Evolutionary conservation across 1,140 invertebrate genomes (phyloP), one percentile per base, ranked within the genome.

Genomic region (Phocides pigmalion): DNA sequence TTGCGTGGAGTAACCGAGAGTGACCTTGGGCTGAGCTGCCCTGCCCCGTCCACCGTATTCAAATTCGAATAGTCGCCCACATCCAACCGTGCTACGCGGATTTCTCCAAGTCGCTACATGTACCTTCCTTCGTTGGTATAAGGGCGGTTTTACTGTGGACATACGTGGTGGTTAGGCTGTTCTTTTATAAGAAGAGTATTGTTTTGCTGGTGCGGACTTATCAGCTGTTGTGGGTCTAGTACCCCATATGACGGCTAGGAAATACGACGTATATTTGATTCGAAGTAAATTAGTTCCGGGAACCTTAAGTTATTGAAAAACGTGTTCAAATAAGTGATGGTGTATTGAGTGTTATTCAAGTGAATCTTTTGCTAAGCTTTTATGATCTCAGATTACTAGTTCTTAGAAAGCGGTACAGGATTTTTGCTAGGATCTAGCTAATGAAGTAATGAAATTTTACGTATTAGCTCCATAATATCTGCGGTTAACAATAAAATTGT

Each of bases 211-310:
- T 79, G 69, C 74, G 80, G 83, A 82, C 84, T 84, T 79, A 82
- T 87, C 87, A 90, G 87, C 87, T 90, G 86, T 88, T 86, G 70
- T 65, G 70, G 76, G 66, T 72, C 81, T 87, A 84, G 85, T 90
- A 76, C 71, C 76, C 69, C 75, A 71, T 75, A 70, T 79, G 74
- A 54, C 68, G 70, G 65, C 74, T 78, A 56, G 35, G 66, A 64
- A 78, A 62, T 56, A 78, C 68, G 79, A 87, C 87, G 87, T 87
- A 79, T 77, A 25, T 17, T 51, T 65, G 19, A 16, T 58, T 17
- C 22, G 22, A 32, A 20, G 1, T 42, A 25, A 14, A 15, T 56
- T 25, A 2, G 6, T 42, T 42, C 16, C 14, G 0, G 9, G n/a
- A n/a, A n/a, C n/a, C n/a, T n/a, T n/a, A n/a, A n/a, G n/a, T n/a